phyloP scores from a whole-genome alignment of 2,113 vertebrate genomes.

The Hystrix cristata region DNA sequence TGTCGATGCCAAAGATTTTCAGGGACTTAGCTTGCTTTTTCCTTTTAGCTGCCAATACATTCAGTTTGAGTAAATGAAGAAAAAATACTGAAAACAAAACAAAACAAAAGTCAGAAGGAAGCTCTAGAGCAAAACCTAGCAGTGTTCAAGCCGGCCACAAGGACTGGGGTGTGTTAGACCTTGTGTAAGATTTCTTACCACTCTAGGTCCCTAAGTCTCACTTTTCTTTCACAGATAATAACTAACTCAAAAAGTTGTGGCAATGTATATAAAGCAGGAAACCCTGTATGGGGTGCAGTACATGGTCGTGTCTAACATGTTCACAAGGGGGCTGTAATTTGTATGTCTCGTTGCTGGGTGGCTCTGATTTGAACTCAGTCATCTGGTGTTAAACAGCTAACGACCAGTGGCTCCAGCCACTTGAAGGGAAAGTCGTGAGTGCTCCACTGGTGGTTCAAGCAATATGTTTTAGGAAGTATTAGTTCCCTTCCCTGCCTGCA shows the following conservation, averaged over 20 bases:
- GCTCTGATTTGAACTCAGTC: neutral
- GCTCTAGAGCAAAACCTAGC: neutral
- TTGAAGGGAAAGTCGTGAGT: neutral
- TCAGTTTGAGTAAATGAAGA: neutral
- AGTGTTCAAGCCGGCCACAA: neutral
- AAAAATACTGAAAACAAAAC: neutral
- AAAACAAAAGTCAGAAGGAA: neutral
- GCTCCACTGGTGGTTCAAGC: neutral
- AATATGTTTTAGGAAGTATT: neutral
- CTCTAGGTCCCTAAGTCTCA: neutral
- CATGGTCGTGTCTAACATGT: neutral
- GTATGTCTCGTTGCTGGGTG: neutral
- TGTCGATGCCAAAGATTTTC: neutral
- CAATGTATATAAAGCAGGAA: neutral
- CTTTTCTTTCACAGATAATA: neutral
- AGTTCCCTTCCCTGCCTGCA: neutral
- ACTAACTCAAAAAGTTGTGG: neutral
- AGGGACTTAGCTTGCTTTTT: neutral
- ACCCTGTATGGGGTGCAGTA: neutral
- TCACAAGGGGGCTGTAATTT: neutral
- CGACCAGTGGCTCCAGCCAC: neutral
- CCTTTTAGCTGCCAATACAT: neutral
- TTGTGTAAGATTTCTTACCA: neutral
- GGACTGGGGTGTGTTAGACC: neutral
- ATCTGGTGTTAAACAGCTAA: neutral